Evolutionary conservation across 2,113 vertebrate species (phyloP).

Genomic region (Pseudorectes ferrugineus): DNA sequence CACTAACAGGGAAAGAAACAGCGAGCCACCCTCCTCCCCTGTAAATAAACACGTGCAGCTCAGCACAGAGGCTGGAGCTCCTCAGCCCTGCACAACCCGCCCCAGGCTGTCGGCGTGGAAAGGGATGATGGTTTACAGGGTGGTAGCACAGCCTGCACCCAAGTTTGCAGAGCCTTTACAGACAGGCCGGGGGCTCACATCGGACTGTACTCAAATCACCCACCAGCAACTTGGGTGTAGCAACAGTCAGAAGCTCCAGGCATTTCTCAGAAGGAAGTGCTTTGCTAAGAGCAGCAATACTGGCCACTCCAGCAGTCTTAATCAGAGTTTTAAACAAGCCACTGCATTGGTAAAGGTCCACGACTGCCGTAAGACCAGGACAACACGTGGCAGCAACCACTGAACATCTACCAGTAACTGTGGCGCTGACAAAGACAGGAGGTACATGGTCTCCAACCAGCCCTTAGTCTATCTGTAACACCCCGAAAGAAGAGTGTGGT

Average conservation of each 20-base stretch:
- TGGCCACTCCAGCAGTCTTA: not conserved
- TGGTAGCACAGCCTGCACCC: not conserved
- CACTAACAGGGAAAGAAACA: not conserved
- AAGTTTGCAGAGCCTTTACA: fast-evolving
- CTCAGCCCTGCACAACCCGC: fast-evolving
- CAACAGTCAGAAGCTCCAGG: not conserved
- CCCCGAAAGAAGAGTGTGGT: fast-evolving
- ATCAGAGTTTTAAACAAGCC: not conserved
- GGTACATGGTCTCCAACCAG: fast-evolving
- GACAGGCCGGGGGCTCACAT: fast-evolving
- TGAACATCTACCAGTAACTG: not conserved
- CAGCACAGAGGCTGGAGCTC: not conserved
- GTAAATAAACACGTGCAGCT: not conserved
- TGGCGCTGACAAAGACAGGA: too few relatives aligned
- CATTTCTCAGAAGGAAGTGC: not conserved
- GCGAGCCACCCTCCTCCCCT: not conserved
- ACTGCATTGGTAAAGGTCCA: not conserved
- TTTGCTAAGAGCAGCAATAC: not conserved
- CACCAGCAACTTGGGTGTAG: not conserved
- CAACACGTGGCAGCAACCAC: fast-evolving
- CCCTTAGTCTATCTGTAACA: not conserved
- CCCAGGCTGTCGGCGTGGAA: not conserved
- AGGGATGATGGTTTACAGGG: not conserved
- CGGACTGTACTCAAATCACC: not conserved
- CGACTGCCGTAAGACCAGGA: not conserved